Base-by-base conservation (phyloP, 2,888 invertebrate genomes). In the Molanna angustata region DNA sequence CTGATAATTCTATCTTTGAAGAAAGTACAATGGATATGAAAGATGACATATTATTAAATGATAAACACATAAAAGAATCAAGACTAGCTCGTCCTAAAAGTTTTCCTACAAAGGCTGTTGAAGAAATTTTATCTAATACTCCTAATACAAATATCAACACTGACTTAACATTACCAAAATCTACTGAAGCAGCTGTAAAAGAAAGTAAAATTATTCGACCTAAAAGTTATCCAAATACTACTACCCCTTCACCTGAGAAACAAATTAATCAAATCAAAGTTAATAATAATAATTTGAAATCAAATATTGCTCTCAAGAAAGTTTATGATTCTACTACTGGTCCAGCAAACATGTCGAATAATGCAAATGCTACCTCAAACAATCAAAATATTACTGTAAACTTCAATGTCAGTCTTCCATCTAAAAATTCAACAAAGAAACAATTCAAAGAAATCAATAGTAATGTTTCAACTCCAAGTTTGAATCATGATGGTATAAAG, bases 191-290 rank as follows among this genome's bases (percentile, higher is more conserved):
- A 41, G 6, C 41, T 13, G 41, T 40, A 27, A 35, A 33, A 19
- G 35, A 76, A 57, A 71, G 73, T 11, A 73, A 68, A 62, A 65
- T 81, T 35, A 66, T 69, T 33, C 71, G 82, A 32, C 82, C 82
- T 4, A 81, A 79, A 62, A 82, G 82, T 62, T 83, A 80, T 62
- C 83, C 83, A 6, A 74, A 72, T 1, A 73, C 74, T 1, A 73
- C 74, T 64, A 66, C 52, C 39, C 59, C 39, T 35, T 59, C 50
- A 20, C 54, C 51, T 11, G 58, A 52, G 14, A 55, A 54, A n/a
- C n/a, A n/a, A n/a, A n/a, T n/a, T n/a, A n/a, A n/a, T n/a, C n/a
- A n/a, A n/a, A n/a, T n/a, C n/a, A n/a, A n/a, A n/a, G n/a, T n/a
- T n/a, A n/a, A n/a, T n/a, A n/a, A n/a, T n/a, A n/a, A n/a, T n/a